Conservation (phyloP, 1,140 invertebrate genomes). For the Acromyrmex charruanus region DNA sequence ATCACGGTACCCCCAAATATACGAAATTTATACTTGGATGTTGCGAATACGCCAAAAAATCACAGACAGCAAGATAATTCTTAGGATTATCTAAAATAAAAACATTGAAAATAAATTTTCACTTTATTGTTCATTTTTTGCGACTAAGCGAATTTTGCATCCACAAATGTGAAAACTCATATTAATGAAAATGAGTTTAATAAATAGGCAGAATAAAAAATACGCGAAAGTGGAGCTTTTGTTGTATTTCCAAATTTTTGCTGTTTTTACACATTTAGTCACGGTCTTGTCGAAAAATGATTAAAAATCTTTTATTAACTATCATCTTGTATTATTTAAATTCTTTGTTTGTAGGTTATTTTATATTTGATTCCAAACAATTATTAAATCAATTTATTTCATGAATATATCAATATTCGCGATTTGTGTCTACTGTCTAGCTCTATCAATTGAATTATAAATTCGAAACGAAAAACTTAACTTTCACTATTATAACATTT, state of each 20-base stretch:
- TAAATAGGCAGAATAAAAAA: not conserved
- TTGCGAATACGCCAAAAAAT: not conserved
- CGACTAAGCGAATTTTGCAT: not conserved
- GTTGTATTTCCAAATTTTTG: not conserved
- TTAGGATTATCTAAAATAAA: not conserved
- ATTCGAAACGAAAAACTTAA: constrained; percentile 8
- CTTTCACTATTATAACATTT: not conserved
- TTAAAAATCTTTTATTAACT: constrained; percentile 34
- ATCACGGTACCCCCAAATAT: not conserved
- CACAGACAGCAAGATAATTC: not conserved
- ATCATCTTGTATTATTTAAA: not conserved
- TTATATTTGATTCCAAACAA: not conserved
- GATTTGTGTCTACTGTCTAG: not conserved
- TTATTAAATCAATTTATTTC: constrained; percentile 3
- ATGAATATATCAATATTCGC: not conserved
- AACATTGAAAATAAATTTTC: not conserved
- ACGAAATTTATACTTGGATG: not conserved
- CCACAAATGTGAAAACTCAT: not conserved
- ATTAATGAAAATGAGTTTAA: not conserved
- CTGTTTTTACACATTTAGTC: not conserved
- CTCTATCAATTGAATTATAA: constrained; percentile 35
- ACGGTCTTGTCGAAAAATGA: constrained; percentile 12
- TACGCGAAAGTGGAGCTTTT: not conserved
- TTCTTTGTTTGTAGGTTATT: not conserved
- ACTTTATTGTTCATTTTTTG: not conserved